phyloP scores from a whole-genome alignment of 2,888 invertebrate genomes.

The Beris morrisii region DNA sequence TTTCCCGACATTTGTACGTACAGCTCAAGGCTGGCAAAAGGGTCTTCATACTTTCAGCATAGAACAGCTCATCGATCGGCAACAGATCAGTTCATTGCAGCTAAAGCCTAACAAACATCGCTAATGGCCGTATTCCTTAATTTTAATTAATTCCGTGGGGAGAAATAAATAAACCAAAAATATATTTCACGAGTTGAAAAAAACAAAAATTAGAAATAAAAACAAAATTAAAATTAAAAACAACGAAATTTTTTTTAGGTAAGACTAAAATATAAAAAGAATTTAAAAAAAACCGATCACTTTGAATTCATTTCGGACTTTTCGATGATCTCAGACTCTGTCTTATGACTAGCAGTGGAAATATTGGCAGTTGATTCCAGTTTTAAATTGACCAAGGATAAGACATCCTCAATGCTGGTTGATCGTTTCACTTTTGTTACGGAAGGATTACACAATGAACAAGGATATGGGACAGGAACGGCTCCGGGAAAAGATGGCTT shows the following conservation, averaged over 20 bases:
- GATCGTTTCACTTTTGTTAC: constrained; percentile 18
- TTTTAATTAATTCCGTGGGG: too few relatives aligned
- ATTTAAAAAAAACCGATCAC: constrained; percentile 4
- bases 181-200: constrained; percentile 21
- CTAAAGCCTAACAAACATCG: too few relatives aligned
- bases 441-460: constrained; percentile 60
- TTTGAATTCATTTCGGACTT: constrained; percentile 33
- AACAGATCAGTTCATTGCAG: too few relatives aligned
- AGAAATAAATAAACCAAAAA: constrained; percentile 17
- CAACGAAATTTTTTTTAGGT: too few relatives aligned
- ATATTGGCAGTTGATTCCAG: constrained; percentile 40
- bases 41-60: too few relatives aligned
- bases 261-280: too few relatives aligned
- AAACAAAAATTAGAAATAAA: constrained; percentile 4
- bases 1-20: too few relatives aligned
- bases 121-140: too few relatives aligned
- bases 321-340: constrained; percentile 43
- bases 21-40: too few relatives aligned
- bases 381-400: constrained; percentile 38
- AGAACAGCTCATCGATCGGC: too few relatives aligned
- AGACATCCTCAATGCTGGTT: constrained; percentile 41
- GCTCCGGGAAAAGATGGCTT: constrained; percentile 65
- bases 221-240: constrained; percentile 1
- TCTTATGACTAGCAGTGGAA: constrained; percentile 38
- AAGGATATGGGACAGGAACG: constrained; percentile 64